A percentile compares a stretch with the other conserved stretches of the same genome.
phyloP scores from a whole-genome alignment of 2,113 vertebrate species.

The Pygoscelis adeliae region DNA sequence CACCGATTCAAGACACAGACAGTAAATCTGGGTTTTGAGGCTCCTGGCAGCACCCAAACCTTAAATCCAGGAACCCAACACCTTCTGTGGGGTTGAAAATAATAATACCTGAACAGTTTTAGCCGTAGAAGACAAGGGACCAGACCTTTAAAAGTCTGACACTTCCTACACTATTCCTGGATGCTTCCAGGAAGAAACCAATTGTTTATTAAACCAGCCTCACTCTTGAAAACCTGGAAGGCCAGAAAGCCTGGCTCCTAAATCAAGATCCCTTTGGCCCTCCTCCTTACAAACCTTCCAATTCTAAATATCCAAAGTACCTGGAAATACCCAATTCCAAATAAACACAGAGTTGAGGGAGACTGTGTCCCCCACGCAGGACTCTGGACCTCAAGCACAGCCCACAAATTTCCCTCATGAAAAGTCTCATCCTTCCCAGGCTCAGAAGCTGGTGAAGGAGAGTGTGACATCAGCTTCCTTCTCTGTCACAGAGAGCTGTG shows the following conservation, averaged over 20 bases:
- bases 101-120: neutral
- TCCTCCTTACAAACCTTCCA: neutral
- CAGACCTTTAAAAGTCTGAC: neutral
- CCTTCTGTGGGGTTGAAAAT: neutral
- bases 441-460: neutral
- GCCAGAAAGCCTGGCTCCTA: neutral
- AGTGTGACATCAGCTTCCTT: neutral
- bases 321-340: neutral
- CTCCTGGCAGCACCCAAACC: neutral
- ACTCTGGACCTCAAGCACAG: neutral
- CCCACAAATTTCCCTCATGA: neutral
- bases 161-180: neutral
- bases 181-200: neutral
- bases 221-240: neutral
- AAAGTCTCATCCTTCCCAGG: neutral
- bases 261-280: neutral
- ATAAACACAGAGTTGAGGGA: neutral
- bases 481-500: neutral
- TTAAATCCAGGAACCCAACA: neutral
- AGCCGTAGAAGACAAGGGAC: neutral
- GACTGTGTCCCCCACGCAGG: neutral
- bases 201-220: neutral
- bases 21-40: neutral
- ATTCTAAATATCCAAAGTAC: neutral
- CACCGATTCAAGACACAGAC: neutral